Conservation (phyloP, 1,140 invertebrate species). For the Mycetomoellerius zeteki region DNA sequence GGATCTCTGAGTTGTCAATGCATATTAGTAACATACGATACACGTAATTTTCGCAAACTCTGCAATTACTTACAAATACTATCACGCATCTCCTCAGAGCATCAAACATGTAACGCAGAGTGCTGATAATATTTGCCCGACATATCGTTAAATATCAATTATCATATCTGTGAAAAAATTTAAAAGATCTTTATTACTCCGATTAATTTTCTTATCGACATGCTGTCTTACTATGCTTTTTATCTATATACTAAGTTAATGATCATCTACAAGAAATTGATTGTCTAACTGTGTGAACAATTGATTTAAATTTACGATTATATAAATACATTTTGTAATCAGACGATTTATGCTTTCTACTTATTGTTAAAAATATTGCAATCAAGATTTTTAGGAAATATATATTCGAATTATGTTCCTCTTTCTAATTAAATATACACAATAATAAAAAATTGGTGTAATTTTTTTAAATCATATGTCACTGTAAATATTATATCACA, state of each 20-base stretch:
- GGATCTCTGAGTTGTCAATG: not conserved
- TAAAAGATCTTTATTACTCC: constrained; percentile 16
- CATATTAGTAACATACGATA: constrained; percentile 31
- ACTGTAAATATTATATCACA: too few relatives aligned
- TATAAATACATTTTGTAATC: not conserved
- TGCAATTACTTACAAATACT: constrained; percentile 49
- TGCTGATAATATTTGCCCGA: constrained; percentile 3
- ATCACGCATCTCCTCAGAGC: not conserved
- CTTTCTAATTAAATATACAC: too few relatives aligned
- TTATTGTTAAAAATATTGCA: too few relatives aligned
- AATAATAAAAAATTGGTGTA: too few relatives aligned
- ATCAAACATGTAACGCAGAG: constrained; percentile 41
- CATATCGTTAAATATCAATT: constrained; percentile 48
- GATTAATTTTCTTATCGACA: not conserved
- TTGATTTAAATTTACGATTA: not conserved
- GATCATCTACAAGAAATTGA: not conserved
- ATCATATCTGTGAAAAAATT: constrained; percentile 45
- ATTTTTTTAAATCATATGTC: too few relatives aligned
- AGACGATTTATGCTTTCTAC: not conserved
- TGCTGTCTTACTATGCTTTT: not conserved
- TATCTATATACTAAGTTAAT: not conserved
- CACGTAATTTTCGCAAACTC: constrained; percentile 30
- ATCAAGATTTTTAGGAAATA: too few relatives aligned
- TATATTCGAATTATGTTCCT: too few relatives aligned
- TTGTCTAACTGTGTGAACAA: too few relatives aligned